phyloP scores from a whole-genome alignment of 2,113 vertebrate species.

The Erythrocercus mccallii region DNA sequence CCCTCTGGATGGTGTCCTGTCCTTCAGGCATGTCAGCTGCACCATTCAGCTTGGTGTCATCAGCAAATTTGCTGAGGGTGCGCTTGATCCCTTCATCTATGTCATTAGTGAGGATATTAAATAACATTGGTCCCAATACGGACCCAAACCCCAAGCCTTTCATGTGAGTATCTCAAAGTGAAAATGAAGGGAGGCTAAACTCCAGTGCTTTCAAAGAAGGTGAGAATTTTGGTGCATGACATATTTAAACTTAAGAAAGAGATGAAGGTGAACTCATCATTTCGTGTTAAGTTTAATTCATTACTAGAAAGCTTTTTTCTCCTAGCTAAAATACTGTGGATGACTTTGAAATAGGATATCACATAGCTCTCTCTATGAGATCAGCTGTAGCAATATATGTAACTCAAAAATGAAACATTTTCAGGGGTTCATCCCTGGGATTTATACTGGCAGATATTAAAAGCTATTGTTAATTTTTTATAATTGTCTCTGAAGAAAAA shows the following conservation, averaged over 20 bases:
- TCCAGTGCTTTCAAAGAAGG: background rate
- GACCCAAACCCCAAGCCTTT: background rate
- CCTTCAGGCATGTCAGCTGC: background rate
- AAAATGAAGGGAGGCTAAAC: background rate
- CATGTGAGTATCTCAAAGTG: background rate
- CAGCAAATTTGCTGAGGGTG: background rate
- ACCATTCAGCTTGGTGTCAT: background rate
- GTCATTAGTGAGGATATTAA: background rate
- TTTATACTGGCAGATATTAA: background rate
- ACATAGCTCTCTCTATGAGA: background rate
- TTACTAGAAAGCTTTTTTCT: slow-evolving; percentile 34
- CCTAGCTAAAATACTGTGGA: background rate
- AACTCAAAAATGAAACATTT: slow-evolving; percentile 26
- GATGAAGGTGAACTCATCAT: background rate
- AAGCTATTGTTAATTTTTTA: background rate
- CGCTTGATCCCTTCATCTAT: background rate
- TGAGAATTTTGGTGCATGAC: background rate
- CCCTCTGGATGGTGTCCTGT: background rate
- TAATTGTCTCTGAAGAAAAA: background rate
- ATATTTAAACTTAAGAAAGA: slow-evolving; percentile 16
- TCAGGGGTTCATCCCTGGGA: background rate
- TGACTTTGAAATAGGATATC: slow-evolving; percentile 32
- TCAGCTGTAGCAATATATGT: background rate
- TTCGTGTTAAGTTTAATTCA: slow-evolving; percentile 9
- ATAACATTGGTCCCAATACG: accelerated